Conservation (phyloP, 2,888 invertebrate genomes). For the Patella pellucida region DNA sequence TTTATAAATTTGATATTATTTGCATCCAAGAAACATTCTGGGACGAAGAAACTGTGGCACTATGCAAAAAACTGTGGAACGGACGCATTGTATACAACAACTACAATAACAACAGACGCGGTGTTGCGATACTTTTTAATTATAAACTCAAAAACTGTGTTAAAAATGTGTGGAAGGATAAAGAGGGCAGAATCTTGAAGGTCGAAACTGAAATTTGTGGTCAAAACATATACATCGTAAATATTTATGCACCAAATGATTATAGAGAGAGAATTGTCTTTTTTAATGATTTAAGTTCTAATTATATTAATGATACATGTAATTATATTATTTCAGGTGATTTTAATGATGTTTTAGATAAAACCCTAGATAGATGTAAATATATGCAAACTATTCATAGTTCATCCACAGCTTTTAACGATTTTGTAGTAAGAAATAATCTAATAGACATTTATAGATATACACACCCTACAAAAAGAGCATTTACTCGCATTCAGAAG, state of each 20-base stretch:
- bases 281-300: background rate
- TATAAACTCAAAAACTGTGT: background rate
- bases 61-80: background rate
- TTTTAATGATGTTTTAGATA: background rate
- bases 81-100: background rate
- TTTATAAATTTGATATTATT: background rate
- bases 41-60: background rate
- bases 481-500: background rate
- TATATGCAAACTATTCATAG: background rate
- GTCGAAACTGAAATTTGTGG: background rate
- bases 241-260: background rate
- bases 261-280: background rate
- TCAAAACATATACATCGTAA: background rate
- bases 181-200: background rate
- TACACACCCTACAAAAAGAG: background rate
- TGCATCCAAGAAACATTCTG: background rate
- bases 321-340: background rate
- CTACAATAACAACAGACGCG: background rate
- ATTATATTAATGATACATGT: background rate
- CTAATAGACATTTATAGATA: background rate
- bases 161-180: background rate
- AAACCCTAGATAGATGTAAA: constrained; percentile 10
- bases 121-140: background rate
- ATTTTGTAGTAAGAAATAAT: background rate
- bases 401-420: background rate